These are phyloP conservation scores for Hycleus phaleratus DNA, from an alignment of 1,140 invertebrate species.

Conservation along the genomic window DNA sequence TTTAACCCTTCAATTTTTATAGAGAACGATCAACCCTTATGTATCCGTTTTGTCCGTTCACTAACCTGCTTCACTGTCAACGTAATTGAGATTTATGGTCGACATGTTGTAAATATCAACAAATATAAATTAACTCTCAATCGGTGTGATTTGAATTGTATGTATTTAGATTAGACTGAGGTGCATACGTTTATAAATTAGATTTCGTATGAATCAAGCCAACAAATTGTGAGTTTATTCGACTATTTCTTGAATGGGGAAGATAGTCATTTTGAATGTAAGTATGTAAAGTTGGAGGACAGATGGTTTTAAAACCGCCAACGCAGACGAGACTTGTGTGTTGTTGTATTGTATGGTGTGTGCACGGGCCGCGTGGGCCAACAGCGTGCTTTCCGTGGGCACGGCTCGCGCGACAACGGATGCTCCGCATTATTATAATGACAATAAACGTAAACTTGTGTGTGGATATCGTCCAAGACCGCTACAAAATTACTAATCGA, in stretches of 20 bases:
- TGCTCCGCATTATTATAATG: slow-evolving; percentile 27
- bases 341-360: too few species aligned
- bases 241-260: slow-evolving; percentile 13
- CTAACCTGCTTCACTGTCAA: neutral
- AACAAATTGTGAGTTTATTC: slow-evolving; percentile 23
- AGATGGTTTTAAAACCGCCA: slow-evolving; percentile 17
- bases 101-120: slow-evolving; percentile 1
- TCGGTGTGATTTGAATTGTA: slow-evolving; percentile 6
- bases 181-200: slow-evolving; percentile 8
- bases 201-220: slow-evolving; percentile 18
- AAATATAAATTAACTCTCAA: slow-evolving; percentile 20
- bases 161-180: too few species aligned
- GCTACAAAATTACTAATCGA: too few species aligned
- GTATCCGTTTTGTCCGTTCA: neutral
- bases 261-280: neutral
- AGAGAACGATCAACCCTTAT: slow-evolving; percentile 5
- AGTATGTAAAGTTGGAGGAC: neutral
- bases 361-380: slow-evolving; percentile 17
- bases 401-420: slow-evolving; percentile 21
- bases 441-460: neutral
- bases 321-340: neutral
- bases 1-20: too few species aligned
- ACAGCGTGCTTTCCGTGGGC: slow-evolving; percentile 20
- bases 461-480: too few species aligned
- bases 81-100: slow-evolving; percentile 21